These are phyloP conservation scores for Hystrix brachyura DNA, from an alignment of 2,113 vertebrate genomes.

Conservation along the genomic window DNA sequence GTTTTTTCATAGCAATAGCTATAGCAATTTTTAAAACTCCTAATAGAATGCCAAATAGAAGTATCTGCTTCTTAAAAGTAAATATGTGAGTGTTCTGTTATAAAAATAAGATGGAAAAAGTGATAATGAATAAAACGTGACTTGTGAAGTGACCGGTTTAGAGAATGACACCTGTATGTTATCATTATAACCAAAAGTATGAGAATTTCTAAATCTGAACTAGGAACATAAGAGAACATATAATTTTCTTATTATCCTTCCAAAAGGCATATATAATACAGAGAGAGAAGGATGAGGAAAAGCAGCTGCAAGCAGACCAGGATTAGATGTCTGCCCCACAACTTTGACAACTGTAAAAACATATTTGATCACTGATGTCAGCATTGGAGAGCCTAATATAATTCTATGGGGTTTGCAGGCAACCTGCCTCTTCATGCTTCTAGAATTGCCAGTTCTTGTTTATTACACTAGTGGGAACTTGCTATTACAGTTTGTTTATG, in stretches of 20 bases:
- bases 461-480: constrained; percentile 67
- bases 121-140: not conserved
- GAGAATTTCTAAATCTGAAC: constrained; percentile 46
- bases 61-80: not conserved
- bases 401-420: constrained; percentile 55
- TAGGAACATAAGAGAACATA: constrained; percentile 42
- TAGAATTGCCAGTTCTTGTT: constrained; percentile 57
- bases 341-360: constrained; percentile 85
- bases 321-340: constrained; percentile 59
- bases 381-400: constrained; percentile 64
- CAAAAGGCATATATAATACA: constrained; percentile 53
- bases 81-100: not conserved
- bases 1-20: constrained; percentile 41
- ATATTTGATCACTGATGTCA: constrained; percentile 84
- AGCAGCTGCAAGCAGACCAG: constrained; percentile 62
- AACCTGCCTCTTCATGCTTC: constrained; percentile 64
- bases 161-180: not conserved
- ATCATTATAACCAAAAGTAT: constrained; percentile 22
- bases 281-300: constrained; percentile 7
- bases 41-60: not conserved
- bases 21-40: constrained; percentile 41
- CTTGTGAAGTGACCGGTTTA: constrained; percentile 40
- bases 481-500: not conserved
- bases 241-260: constrained; percentile 16
- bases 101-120: constrained; percentile 11